Conservation (phyloP, 2,888 invertebrate genomes). For the Drosophila atroscutellata region DNA sequence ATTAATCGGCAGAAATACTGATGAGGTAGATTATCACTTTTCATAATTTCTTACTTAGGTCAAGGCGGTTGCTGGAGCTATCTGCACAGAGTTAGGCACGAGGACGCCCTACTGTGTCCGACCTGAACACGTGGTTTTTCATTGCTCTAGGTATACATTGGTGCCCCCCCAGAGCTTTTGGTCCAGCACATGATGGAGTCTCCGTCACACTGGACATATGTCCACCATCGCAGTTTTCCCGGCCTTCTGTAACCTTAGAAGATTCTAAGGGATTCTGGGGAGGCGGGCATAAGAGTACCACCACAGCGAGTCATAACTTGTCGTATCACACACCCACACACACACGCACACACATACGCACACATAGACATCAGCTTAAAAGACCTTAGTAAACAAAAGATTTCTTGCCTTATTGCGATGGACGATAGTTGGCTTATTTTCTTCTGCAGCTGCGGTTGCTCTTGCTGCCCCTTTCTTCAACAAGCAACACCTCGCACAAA, state of each 20-base stretch:
- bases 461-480: constrained; percentile 16
- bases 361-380: constrained; percentile 9
- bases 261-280: not conserved
- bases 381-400: constrained; percentile 43
- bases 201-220: not conserved
- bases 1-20: too few relatives aligned
- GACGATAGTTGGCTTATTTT: constrained; percentile 23
- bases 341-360: constrained; percentile 13
- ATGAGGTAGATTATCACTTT: not conserved
- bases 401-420: constrained; percentile 46
- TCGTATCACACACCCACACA: not conserved
- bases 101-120: not conserved
- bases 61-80: not conserved
- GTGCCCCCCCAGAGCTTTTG: not conserved
- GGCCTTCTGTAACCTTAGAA: not conserved
- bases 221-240: not conserved
- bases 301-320: not conserved
- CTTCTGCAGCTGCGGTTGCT: constrained; percentile 9
- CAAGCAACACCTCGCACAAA: constrained; percentile 13
- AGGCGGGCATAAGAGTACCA: not conserved
- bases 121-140: not conserved
- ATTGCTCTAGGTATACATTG: not conserved
- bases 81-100: not conserved
- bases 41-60: not conserved
- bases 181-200: not conserved